phyloP scores from a whole-genome alignment of 2,888 invertebrate species.

The Drepanosiphum platanoidis region DNA sequence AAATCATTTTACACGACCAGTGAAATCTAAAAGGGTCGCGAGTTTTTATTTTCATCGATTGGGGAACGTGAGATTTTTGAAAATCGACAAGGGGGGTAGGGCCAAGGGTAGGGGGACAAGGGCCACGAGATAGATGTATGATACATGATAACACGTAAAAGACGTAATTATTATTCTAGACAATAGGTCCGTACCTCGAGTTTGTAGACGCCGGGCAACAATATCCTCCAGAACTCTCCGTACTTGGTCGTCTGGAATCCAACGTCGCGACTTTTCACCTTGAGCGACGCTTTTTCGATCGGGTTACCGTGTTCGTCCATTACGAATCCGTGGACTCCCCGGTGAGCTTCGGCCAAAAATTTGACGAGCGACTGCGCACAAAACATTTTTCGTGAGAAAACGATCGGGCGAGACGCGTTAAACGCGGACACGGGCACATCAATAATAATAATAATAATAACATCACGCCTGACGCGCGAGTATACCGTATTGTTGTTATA shows the following conservation, averaged over 20 bases:
- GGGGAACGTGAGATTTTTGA: no score
- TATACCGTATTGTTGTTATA: background rate
- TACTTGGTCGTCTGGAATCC: constrained; percentile 70
- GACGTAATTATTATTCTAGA: no score
- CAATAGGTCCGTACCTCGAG: constrained; percentile 68
- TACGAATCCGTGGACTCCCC: constrained; percentile 73
- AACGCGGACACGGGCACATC: background rate
- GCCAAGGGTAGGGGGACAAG: no score
- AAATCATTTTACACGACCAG: no score
- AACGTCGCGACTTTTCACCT: constrained; percentile 71
- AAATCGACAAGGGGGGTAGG: no score
- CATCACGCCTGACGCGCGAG: no score
- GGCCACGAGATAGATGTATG: no score
- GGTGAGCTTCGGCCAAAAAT: constrained; percentile 71
- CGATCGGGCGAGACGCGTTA: background rate
- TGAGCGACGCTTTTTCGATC: constrained; percentile 69
- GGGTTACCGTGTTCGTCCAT: constrained; percentile 69
- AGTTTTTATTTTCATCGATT: no score
- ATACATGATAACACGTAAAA: no score
- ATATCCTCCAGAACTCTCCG: constrained; percentile 76
- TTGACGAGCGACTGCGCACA: constrained; percentile 70
- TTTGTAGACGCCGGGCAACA: constrained; percentile 73
- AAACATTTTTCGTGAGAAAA: background rate
- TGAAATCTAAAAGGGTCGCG: no score
- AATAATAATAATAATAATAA: background rate